Conservation (phyloP, 2,113 vertebrate species). For the Elephas maximus region DNA sequence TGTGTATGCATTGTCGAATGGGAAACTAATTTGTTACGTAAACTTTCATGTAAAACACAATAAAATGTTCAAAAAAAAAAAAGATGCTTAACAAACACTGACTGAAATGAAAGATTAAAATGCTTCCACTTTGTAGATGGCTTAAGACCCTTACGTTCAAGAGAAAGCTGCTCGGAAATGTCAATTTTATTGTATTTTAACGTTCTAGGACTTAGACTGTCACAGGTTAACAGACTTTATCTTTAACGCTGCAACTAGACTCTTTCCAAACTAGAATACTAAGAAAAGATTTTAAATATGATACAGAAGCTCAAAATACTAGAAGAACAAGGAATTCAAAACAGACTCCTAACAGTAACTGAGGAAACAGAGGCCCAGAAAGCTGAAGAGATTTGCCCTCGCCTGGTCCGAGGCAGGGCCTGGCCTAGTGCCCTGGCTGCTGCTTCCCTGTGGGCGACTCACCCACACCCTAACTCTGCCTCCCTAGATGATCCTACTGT, state of each 20-base stretch:
- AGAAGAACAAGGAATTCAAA: neutral
- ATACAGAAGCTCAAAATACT: conserved; percentile 37
- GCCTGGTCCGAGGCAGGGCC: neutral
- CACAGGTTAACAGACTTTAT: neutral
- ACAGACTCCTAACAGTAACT: neutral
- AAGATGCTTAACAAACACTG: conserved; percentile 40
- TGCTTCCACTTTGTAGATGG: neutral
- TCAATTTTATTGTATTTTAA: conserved; percentile 46
- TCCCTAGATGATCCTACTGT: neutral
- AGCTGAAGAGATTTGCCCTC: neutral
- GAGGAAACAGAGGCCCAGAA: neutral
- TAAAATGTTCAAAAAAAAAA: neutral
- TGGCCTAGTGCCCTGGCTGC: neutral
- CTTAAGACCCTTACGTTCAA: conserved; percentile 39
- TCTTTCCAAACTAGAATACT: conserved; percentile 1
- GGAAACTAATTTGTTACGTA: neutral
- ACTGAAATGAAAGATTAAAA: conserved; percentile 11
- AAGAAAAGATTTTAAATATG: conserved; percentile 21
- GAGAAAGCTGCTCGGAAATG: conserved; percentile 45
- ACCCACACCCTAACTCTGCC: neutral
- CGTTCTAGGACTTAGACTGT: neutral
- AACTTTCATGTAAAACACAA: neutral
- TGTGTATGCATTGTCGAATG: neutral
- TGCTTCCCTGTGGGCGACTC: neutral
- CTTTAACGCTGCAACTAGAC: neutral